Percentiles rank a stretch among this genome's conserved stretches.
Evolutionary conservation across 2,113 vertebrate genomes (phyloP).

Genomic region (Nesogale talazaci): DNA sequence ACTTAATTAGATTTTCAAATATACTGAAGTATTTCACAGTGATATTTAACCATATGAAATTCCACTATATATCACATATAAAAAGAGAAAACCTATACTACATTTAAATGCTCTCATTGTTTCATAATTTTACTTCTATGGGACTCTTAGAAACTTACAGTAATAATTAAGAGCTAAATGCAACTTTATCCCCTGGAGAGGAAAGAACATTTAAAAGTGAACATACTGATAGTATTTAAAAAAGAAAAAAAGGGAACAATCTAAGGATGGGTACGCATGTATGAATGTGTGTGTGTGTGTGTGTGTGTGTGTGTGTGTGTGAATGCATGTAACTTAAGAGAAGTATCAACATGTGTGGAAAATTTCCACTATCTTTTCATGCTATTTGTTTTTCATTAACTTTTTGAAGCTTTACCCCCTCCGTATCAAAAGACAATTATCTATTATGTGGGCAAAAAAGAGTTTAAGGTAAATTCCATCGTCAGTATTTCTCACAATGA

Average conservation of each 20-base stretch:
- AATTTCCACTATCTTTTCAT: too few species aligned
- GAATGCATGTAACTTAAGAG: too few species aligned
- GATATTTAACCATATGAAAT: conserved; percentile 22
- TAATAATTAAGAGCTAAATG: background rate
- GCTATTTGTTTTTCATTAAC: too few species aligned
- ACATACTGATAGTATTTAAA: background rate
- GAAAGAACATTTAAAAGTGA: conserved; percentile 31
- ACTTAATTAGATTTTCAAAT: conserved; percentile 53
- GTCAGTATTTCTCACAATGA: conserved; percentile 39
- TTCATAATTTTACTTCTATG: background rate
- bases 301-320: too few species aligned
- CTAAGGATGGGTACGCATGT: background rate
- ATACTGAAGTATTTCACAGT: background rate
- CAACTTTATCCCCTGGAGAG: background rate
- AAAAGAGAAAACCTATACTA: background rate
- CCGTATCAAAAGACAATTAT: background rate
- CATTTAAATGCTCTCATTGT: conserved; percentile 26
- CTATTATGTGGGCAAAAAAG: background rate
- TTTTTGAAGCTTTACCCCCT: too few species aligned
- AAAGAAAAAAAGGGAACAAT: background rate
- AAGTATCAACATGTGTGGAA: too few species aligned
- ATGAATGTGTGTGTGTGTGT: too few species aligned
- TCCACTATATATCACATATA: background rate
- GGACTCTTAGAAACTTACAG: background rate
- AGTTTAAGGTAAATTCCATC: background rate